Evolutionary conservation across 2,797 vertebrate genomes (phyloP).

Genomic region (Podargus strigoides): DNA sequence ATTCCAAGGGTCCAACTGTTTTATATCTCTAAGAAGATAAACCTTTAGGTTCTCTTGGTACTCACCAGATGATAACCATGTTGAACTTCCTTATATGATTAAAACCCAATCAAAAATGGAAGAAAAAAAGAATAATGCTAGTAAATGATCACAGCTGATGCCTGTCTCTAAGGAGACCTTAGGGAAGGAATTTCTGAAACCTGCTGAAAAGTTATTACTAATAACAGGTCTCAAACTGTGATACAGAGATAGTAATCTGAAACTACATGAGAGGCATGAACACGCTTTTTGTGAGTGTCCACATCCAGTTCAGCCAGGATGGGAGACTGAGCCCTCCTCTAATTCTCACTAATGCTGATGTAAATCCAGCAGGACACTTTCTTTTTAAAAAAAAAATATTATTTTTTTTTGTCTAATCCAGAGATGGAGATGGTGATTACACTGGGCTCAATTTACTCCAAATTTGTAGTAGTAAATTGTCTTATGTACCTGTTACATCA

Average conservation of each 20-base stretch:
- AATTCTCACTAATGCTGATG: not conserved
- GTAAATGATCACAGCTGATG: not conserved
- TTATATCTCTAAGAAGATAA: not conserved
- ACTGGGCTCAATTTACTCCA: not conserved
- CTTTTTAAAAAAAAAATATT: too few relatives aligned
- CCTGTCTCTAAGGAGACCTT: not conserved
- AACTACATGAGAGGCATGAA: not conserved
- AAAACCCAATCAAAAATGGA: not conserved
- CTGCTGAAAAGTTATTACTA: not conserved
- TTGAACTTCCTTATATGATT: not conserved
- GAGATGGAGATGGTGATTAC: not conserved
- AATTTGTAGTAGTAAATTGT: not conserved
- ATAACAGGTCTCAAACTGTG: not conserved
- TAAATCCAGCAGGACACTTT: not conserved
- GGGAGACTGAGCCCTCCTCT: not conserved
- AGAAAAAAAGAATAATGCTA: not conserved
- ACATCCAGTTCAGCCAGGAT: not conserved
- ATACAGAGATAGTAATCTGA: not conserved
- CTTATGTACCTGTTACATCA: not conserved
- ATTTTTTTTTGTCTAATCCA: too few relatives aligned
- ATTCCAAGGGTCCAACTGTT: not conserved
- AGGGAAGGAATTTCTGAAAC: not conserved
- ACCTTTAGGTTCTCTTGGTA: not conserved
- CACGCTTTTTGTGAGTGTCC: not conserved
- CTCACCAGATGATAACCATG: too few relatives aligned